These are phyloP conservation scores for Philonicus albiceps DNA, from an alignment of 2,888 invertebrate species.

Conservation along the genomic window DNA sequence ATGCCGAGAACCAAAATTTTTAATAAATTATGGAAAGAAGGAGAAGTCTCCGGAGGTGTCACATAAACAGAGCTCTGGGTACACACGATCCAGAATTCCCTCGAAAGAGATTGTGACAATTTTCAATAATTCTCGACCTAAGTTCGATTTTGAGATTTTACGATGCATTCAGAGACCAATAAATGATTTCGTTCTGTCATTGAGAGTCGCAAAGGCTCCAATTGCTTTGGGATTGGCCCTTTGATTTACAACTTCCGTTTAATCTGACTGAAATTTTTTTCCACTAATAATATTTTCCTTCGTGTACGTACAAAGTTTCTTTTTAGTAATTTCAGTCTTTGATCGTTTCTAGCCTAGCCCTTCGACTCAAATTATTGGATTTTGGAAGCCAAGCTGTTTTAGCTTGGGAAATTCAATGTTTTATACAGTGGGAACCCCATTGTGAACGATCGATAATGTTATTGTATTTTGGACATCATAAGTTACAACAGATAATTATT, in stretches of 20 bases:
- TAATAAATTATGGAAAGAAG: slow-evolving; percentile 32
- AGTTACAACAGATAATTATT: background rate
- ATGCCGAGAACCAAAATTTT: background rate
- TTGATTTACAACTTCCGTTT: slow-evolving; percentile 42
- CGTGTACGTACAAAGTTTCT: background rate
- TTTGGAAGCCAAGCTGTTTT: background rate
- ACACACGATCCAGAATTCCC: background rate
- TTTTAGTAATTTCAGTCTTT: background rate
- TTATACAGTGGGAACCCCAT: background rate
- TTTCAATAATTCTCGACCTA: slow-evolving; percentile 35
- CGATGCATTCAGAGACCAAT: slow-evolving; percentile 21
- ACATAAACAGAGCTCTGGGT: background rate
- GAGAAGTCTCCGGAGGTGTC: background rate
- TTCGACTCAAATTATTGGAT: background rate
- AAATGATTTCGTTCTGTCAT: slow-evolving; percentile 14
- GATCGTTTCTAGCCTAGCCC: background rate
- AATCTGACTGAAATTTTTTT: background rate
- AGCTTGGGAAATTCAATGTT: background rate
- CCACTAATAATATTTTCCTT: background rate
- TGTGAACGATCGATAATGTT: background rate
- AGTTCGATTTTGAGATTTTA: slow-evolving; percentile 21
- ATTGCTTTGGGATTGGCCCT: slow-evolving; percentile 1
- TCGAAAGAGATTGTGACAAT: slow-evolving; percentile 16
- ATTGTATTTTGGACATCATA: no score
- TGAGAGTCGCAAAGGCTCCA: background rate